These are phyloP conservation scores for Botia kubotai DNA, from an alignment of 2,797 vertebrate species.

Conservation along the genomic window DNA sequence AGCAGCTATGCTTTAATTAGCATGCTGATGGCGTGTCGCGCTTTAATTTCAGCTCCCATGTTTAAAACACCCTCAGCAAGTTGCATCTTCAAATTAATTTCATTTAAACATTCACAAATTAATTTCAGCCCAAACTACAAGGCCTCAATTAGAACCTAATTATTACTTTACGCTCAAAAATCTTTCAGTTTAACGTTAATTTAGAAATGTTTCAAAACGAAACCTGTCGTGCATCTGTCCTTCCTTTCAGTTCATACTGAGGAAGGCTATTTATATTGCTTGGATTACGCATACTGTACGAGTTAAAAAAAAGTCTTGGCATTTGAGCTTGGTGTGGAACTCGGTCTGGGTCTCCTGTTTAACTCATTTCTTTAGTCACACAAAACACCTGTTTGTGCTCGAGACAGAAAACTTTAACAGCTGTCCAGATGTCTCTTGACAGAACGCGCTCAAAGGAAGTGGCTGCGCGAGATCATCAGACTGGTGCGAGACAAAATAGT, in stretches of 20 bases:
- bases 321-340: constrained; percentile 26
- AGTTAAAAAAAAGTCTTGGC: constrained; percentile 18
- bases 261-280: constrained; percentile 43
- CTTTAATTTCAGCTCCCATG: too few relatives aligned
- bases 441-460: constrained; percentile 15
- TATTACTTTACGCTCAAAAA: too few relatives aligned
- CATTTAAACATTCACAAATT: too few relatives aligned
- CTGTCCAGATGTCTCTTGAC: constrained; percentile 47
- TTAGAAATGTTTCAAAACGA: not conserved
- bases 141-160: too few relatives aligned
- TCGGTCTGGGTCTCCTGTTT: constrained; percentile 29
- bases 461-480: not conserved
- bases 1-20: too few relatives aligned
- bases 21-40: too few relatives aligned
- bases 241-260: constrained; percentile 24
- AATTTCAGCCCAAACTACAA: too few relatives aligned
- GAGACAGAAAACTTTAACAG: constrained; percentile 39
- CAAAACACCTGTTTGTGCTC: constrained; percentile 47
- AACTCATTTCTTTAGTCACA: constrained; percentile 40
- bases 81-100: too few relatives aligned
- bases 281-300: constrained; percentile 26
- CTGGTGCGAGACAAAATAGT: constrained; percentile 45
- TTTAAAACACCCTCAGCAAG: too few relatives aligned
- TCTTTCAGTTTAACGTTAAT: not conserved
- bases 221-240: not conserved